Evolutionary conservation across 2,113 vertebrate species (phyloP).

Genomic region (Pseudorasbora parva): DNA sequence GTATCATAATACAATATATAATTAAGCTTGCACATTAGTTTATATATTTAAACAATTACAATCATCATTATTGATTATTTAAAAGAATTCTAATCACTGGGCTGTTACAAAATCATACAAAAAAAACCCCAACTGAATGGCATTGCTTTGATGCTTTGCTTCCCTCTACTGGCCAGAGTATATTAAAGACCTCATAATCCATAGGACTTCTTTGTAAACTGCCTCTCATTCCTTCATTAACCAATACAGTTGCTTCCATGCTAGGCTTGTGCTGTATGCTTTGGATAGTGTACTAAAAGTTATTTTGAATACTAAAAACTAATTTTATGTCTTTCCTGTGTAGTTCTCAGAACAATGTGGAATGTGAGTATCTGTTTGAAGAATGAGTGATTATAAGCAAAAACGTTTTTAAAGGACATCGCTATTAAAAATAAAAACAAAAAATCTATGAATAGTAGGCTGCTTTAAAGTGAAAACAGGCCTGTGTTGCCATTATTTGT

Average conservation of each 20-base stretch:
- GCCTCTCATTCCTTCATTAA: conserved; percentile 72
- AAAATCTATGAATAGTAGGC: not conserved
- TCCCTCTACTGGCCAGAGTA: conserved; percentile 74
- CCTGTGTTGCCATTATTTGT: not conserved
- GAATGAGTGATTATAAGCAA: conserved; percentile 50
- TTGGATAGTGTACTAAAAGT: conserved; percentile 25
- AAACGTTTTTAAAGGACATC: not conserved
- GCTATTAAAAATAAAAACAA: not conserved
- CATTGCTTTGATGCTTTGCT: conserved; percentile 71
- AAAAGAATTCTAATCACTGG: not conserved
- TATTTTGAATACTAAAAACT: conserved; percentile 49
- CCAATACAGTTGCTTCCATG: conserved; percentile 72
- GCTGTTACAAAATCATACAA: not conserved
- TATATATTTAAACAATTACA: not conserved
- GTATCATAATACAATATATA: not conserved
- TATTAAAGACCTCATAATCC: not conserved
- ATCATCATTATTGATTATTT: not conserved
- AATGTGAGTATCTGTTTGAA: conserved; percentile 78
- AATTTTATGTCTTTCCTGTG: conserved; percentile 76
- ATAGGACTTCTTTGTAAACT: conserved; percentile 39
- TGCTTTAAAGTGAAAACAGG: conserved; percentile 6
- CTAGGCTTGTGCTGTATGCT: conserved; percentile 74
- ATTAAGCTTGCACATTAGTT: not conserved
- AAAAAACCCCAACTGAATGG: conserved; percentile 16
- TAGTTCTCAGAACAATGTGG: conserved; percentile 81